Base-by-base conservation (phyloP, 2,888 invertebrate species). In the Chesias legatella region DNA sequence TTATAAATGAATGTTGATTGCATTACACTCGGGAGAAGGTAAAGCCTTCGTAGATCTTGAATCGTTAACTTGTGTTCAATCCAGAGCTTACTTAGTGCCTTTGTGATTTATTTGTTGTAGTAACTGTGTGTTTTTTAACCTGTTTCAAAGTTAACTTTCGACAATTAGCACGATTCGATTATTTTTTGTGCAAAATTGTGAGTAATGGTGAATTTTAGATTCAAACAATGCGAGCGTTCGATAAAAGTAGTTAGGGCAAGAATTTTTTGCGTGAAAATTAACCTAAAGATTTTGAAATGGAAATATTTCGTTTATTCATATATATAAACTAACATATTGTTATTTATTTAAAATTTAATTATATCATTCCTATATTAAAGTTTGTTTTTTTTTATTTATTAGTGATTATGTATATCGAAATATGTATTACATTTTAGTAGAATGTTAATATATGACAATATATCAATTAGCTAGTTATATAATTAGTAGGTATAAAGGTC, bases 351-450 rank as follows among this genome's bases (percentile, higher is more conserved):
- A n/a, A n/a, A n/a, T n/a, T 32, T 29, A 40, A 56, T 62, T 62
- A 47, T 61, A 70, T 71, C 79, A 80, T 79, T 79, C 79, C 79
- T 74, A 59, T 76, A 73, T 57, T 63, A 61, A 56, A 60, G 53
- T 53, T 52, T 63, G 61, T 68, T 69, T 61, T 56, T 53, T 50
- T 58, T 53, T 51, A 51, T 51, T 56, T 57, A 51, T 56, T 46
- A 7, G 7, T 32, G 7, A 20, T 21, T 7, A 10, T n/a, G n/a
- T 32, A 22, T 10, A n/a, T n/a, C n/a, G 10, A 23, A 23, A 52
- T 55, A 53, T 48, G n/a, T 56, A 43, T 51, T 43, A 8, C 23
- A 11, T 7, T 27, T 28, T 43, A 41, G 42, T 24, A 29, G 13
- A 5, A 31, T 37, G 29, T 43, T 43, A 29, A 27, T 8, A 8